Conservation (phyloP, 2,797 vertebrate genomes). For the Sphenodon punctatus region DNA sequence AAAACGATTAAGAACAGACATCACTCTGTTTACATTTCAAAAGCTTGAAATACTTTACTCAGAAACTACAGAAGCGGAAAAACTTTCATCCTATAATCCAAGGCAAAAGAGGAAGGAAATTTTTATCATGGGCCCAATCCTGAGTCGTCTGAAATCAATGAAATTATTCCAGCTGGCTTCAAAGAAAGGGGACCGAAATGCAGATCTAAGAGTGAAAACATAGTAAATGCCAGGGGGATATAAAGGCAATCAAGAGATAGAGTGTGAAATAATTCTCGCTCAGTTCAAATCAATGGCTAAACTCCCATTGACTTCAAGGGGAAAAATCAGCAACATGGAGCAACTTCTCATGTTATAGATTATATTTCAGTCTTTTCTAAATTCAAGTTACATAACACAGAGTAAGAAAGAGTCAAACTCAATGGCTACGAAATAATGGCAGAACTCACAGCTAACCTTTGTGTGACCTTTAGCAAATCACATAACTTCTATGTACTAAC, state of each 20-base stretch:
- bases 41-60: conserved; percentile 4
- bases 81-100: conserved; percentile 31
- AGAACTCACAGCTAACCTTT: too few relatives aligned
- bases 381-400: too few relatives aligned
- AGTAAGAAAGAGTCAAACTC: too few relatives aligned
- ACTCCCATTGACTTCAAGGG: too few relatives aligned
- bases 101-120: background rate
- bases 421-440: background rate
- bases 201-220: background rate
- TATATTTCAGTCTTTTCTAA: too few relatives aligned
- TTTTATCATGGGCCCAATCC: background rate
- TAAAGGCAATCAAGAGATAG: background rate
- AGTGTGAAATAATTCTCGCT: conserved; percentile 19
- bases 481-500: fast-evolving
- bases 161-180: conserved; percentile 38
- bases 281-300: conserved; percentile 39
- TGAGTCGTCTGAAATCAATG: fast-evolving
- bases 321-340: too few relatives aligned
- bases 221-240: background rate
- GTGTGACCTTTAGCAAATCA: background rate
- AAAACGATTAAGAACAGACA: fast-evolving
- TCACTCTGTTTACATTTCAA: conserved; percentile 12
- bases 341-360: too few relatives aligned
- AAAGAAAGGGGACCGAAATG: background rate
- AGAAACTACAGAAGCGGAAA: background rate